Evolutionary conservation across 2,113 vertebrate species (phyloP), one percentile per base, ranked within the genome.

Genomic region (Danionella cerebrum): DNA sequence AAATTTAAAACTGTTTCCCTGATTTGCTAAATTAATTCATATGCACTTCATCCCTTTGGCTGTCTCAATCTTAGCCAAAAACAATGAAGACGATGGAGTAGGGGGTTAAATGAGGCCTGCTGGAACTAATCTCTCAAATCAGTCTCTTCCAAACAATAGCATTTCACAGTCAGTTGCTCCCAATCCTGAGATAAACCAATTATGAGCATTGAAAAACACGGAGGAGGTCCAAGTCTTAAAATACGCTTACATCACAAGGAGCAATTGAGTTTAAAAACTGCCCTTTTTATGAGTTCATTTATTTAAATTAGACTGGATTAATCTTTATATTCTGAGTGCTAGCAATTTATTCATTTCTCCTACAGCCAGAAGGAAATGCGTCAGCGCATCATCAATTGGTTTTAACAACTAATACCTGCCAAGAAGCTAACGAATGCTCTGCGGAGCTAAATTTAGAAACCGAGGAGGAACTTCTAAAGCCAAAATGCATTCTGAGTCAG

Each of bases 141-240:
- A 29, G 42, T 48, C 18, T 62, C 13, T 16, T 31, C 31, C 19
- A 62, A 47, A 47, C 25, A 47, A 47, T 62, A 62, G 22, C 33
- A 27, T 29, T 16, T 33, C 48, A 45, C 18, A 60, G 22, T 60
- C 14, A n/a, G n/a, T n/a, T n/a, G 57, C 22, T 19, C 38, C 39
- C 39, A 47, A 63, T 47, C 42, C 27, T 14, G 29, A 24, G 13
- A 48, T 63, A 47, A 63, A 63, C 27, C 59, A 48, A 48, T 48
- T 35, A 36, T 36, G 9, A 48, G 8, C 16, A 31, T 25, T 18
- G 24, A 41, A 59, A 59, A 42, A 3, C 14, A 12, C 14, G 16
- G 1, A 53, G 51, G 27, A 53, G 19, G 38, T 2, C 22, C 13
- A 59, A 59, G 42, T 59, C 38, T 16, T 18, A 14, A 29, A 59